Evolutionary conservation across 2,888 invertebrate species (phyloP).

Genomic region (Scaptomyza polygonia): DNA sequence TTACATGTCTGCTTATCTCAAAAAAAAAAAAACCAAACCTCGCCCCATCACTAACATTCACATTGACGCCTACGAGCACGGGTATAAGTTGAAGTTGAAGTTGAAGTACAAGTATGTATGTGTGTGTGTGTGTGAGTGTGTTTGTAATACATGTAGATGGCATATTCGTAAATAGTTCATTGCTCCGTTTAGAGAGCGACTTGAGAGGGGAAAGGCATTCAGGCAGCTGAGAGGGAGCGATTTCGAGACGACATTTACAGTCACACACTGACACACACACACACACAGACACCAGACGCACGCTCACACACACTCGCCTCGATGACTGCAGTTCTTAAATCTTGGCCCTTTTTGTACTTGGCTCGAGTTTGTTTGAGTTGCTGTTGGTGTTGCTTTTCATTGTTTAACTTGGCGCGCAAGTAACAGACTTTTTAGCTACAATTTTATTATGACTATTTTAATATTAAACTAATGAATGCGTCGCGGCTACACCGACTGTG

Average conservation of each 20-base stretch:
- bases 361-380: slow-evolving; percentile 37
- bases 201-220: slow-evolving; percentile 21
- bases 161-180: slow-evolving; percentile 76
- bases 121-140: slow-evolving; percentile 3
- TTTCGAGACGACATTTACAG: slow-evolving; percentile 54
- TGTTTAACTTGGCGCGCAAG: slow-evolving; percentile 58
- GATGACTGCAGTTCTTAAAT: slow-evolving; percentile 74
- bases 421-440: slow-evolving; percentile 68
- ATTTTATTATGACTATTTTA: slow-evolving; percentile 79
- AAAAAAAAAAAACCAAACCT: not conserved
- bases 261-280: slow-evolving; percentile 48
- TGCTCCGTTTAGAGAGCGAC: slow-evolving; percentile 69
- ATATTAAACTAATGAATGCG: slow-evolving; percentile 78
- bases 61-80: slow-evolving; percentile 37
- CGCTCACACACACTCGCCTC: slow-evolving; percentile 22
- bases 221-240: slow-evolving; percentile 32
- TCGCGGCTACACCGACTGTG: slow-evolving; percentile 70
- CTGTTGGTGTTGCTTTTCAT: slow-evolving; percentile 51
- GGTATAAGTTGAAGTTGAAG: slow-evolving; percentile 12
- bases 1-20: slow-evolving; percentile 62
- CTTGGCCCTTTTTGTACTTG: slow-evolving; percentile 67
- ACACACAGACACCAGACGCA: slow-evolving; percentile 19
- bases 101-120: slow-evolving; percentile 5
- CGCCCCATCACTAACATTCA: slow-evolving; percentile 37
- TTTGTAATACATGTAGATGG: slow-evolving; percentile 39